These are phyloP conservation scores for Cervus canadensis DNA, from an alignment of 2,113 vertebrate species.

Conservation along the genomic window DNA sequence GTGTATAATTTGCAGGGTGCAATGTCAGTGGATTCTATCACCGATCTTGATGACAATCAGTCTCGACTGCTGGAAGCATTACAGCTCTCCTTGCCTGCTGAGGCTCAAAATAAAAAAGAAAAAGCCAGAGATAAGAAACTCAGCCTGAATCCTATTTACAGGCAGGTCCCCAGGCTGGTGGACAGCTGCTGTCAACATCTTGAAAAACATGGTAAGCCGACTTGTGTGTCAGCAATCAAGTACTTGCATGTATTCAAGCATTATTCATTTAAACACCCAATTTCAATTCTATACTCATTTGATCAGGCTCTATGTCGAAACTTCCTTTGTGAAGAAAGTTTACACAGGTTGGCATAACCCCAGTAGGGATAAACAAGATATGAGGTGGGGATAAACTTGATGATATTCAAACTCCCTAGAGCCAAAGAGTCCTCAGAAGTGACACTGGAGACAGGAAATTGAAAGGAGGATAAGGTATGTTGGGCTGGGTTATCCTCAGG, in stretches of 20 bases:
- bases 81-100: slow-evolving; percentile 94
- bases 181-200: slow-evolving; percentile 98
- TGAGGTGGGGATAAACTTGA: background rate
- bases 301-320: background rate
- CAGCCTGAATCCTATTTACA: slow-evolving; percentile 97
- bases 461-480: background rate
- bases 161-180: slow-evolving; percentile 94
- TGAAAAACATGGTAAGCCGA: slow-evolving; percentile 92
- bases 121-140: slow-evolving; percentile 93
- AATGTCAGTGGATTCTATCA: slow-evolving; percentile 99
- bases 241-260: background rate
- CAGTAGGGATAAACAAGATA: background rate
- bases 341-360: background rate
- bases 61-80: slow-evolving; percentile 95
- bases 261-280: background rate
- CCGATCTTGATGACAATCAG: slow-evolving; percentile 97
- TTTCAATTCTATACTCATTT: background rate
- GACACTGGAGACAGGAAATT: background rate
- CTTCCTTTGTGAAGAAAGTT: background rate
- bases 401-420: background rate
- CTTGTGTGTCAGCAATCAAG: background rate
- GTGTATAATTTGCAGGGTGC: slow-evolving; percentile 87
- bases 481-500: background rate
- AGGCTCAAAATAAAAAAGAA: slow-evolving; percentile 91
- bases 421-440: background rate